Evolutionary conservation across 2,113 vertebrate genomes (phyloP), one percentile per base, ranked within the genome.

Genomic region (Sphaerodactylus townsendi): DNA sequence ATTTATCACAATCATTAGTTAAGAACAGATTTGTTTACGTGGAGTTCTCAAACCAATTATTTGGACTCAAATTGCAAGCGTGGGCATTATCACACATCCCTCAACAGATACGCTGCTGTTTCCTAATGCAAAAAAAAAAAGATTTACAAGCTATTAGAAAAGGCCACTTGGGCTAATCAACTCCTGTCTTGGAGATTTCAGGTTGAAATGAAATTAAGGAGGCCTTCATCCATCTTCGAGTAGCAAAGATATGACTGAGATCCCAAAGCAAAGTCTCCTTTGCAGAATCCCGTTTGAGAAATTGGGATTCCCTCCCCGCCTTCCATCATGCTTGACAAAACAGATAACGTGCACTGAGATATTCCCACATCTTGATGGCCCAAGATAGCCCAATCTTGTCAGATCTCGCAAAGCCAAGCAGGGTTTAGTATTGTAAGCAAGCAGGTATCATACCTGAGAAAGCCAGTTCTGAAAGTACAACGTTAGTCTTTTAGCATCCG

Each of bases 1-100:
- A 91, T 93, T 92, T 89, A 94, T 90, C 85, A 82, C 82, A 85
- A 88, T 53, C 82, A 83, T 90, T 93, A 93, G 92, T 91, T 94
- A 93, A 93, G 85, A 90, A 78, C 39, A 76, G 77, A 78, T 85
- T 90, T 81, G 88, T 77, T 88, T 84, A 86, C 10, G 86, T 84
- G 89, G 77, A 74, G 79, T 70, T 86, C 84, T 62, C 81, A 79
- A 80, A 93, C 86, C 86, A 92, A 93, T 92, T 93, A 90, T 39
- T 91, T 84, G 85, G 90, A 79, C 69, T 85, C 83, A 73, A 73
- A 79, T 73, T 91, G 88, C 81, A 82, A 92, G 83, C 41, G 5
- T 85, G 77, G 77, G 79, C 83, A 81, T 92, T 90, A n/a, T 53
- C 70, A 53, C 56, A n/a, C 64, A 48, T 89, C 89, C 86, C 90